A percentile compares a stretch with the other conserved stretches of the same genome.
Conservation (phyloP, 2,113 vertebrate genomes). For the Megalops atlanticus region DNA sequence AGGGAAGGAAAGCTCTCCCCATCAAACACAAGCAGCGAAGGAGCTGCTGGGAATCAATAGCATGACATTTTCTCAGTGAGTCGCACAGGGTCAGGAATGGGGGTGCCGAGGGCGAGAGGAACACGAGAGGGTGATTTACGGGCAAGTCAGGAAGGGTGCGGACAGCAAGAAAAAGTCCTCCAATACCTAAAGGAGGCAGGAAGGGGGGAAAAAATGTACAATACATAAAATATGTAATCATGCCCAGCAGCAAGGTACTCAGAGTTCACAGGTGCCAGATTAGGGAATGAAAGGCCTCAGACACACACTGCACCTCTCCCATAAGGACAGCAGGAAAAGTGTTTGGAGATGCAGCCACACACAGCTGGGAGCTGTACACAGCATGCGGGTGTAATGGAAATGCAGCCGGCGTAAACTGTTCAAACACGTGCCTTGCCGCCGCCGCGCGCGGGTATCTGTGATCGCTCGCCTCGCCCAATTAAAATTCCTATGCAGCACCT, state of each 20-base stretch:
- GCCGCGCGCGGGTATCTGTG: constrained; percentile 59
- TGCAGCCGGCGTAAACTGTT: constrained; percentile 58
- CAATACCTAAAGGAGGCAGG: background rate
- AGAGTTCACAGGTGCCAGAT: constrained; percentile 39
- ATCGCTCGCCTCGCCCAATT: constrained; percentile 71
- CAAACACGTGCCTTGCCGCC: constrained; percentile 59
- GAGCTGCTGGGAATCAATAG: background rate
- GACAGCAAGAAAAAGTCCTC: too few species aligned
- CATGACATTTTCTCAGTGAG: background rate
- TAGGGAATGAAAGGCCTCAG: too few species aligned
- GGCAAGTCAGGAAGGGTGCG: too few species aligned
- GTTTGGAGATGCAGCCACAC: constrained; percentile 42
- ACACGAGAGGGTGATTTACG: too few species aligned
- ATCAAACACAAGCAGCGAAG: background rate
- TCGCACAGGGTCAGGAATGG: too few species aligned
- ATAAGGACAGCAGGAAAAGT: constrained; percentile 22
- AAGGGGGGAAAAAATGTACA: background rate
- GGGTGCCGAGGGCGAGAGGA: too few species aligned
- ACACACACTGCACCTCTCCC: too few species aligned
- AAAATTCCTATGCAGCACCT: constrained; percentile 70
- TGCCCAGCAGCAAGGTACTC: constrained; percentile 35
- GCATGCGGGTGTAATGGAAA: constrained; percentile 52
- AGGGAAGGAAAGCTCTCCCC: background rate
- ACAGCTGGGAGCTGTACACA: constrained; percentile 47
- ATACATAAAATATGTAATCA: constrained; percentile 27